A percentile compares a stretch with the other conserved stretches of the same genome.
These are phyloP conservation scores for Cathartes aura DNA, from an alignment of 2,113 vertebrate species.

Conservation along the genomic window DNA sequence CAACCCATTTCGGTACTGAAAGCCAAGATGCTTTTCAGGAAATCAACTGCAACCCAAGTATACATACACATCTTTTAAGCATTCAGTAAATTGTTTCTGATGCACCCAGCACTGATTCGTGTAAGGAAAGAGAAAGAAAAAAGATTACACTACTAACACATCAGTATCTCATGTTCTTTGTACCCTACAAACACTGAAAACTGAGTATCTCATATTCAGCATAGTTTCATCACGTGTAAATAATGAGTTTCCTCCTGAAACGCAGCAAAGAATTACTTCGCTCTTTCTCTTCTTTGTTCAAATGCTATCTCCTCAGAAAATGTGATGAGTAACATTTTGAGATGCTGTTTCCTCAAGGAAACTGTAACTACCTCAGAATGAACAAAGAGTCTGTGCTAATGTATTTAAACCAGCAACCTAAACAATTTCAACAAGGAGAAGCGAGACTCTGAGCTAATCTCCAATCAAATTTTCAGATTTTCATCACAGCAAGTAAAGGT, in stretches of 20 bases:
- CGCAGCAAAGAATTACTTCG: background rate
- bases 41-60: background rate
- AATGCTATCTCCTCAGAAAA: background rate
- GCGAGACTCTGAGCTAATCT: background rate
- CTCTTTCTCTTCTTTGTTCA: background rate
- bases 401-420: background rate
- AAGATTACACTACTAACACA: background rate
- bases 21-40: background rate
- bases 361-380: background rate
- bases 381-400: background rate
- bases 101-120: background rate
- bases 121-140: background rate
- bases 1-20: background rate
- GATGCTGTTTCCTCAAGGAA: background rate
- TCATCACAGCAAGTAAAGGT: background rate
- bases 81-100: background rate
- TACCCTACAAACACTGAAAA: background rate
- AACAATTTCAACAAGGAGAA: background rate
- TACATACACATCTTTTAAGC: background rate
- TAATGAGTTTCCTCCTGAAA: background rate
- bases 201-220: background rate
- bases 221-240: background rate
- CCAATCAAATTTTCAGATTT: background rate
- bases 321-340: background rate
- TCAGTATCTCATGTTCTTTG: background rate